Percentiles rank a stretch among this genome's conserved stretches.
Conservation (phyloP, 2,888 invertebrate species). For the Harmothoe impar region DNA sequence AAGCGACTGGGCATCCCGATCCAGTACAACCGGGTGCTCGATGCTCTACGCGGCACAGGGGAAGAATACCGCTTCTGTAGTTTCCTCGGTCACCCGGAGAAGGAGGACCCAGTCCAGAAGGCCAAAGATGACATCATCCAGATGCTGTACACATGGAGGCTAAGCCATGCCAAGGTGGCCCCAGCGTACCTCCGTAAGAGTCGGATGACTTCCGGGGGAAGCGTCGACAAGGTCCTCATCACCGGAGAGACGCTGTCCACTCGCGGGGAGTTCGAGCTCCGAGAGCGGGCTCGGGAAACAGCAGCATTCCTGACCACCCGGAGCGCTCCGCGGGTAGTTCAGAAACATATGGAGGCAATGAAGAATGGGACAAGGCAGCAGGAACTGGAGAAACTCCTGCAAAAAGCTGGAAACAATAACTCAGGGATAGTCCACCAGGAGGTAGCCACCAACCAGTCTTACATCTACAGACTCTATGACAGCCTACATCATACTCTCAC, state of each 20-base stretch:
- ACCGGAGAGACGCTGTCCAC: conserved; percentile 32
- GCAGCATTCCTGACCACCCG: background rate
- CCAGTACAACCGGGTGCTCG: conserved; percentile 42
- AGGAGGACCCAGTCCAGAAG: conserved; percentile 41
- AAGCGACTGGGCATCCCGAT: conserved; percentile 40
- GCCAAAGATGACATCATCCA: conserved; percentile 57
- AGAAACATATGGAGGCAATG: background rate
- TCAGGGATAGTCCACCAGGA: background rate
- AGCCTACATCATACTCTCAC: no score
- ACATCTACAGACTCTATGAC: background rate
- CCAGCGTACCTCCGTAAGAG: conserved; percentile 35
- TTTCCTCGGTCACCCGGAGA: background rate
- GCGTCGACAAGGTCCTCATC: conserved; percentile 38
- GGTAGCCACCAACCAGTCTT: no score
- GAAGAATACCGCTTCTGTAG: conserved; percentile 47
- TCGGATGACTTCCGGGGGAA: conserved; percentile 51
- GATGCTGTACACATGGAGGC: conserved; percentile 51
- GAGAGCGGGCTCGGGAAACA: conserved; percentile 58
- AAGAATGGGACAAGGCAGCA: conserved; percentile 33
- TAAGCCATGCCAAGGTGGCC: conserved; percentile 51
- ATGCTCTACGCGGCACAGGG: background rate
- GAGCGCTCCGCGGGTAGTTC: background rate
- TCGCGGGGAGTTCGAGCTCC: conserved; percentile 41
- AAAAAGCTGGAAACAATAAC: background rate
- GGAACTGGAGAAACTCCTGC: background rate